phyloP scores from a whole-genome alignment of 2,888 invertebrate genomes.

The Anaspis maculata region DNA sequence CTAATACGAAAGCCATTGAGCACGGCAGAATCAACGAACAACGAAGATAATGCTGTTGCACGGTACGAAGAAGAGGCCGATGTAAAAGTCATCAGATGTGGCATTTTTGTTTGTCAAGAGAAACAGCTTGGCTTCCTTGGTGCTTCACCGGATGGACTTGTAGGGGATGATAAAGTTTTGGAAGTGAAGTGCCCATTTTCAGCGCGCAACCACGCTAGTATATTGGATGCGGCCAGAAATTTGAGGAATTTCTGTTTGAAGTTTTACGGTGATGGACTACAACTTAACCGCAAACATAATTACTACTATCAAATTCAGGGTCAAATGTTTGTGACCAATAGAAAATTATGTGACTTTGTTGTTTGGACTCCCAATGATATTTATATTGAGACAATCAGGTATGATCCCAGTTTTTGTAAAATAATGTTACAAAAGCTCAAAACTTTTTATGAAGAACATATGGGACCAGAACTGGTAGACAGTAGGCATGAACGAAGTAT shows the following conservation, averaged over 20 bases:
- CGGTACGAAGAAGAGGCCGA: neutral
- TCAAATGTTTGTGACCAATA: neutral
- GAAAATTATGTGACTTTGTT: slow-evolving; percentile 1
- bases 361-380: slow-evolving; percentile 1
- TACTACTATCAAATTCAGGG: slow-evolving; percentile 2
- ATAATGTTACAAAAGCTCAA: neutral
- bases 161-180: neutral
- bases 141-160: too few species aligned
- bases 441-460: neutral
- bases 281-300: neutral
- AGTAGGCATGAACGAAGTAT: neutral
- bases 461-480: neutral
- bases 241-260: neutral
- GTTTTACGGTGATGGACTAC: neutral
- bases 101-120: slow-evolving; percentile 1
- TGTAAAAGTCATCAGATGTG: slow-evolving; percentile 1
- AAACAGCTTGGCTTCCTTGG: neutral
- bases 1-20: neutral
- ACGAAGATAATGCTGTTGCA: neutral
- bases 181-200: slow-evolving; percentile 4
- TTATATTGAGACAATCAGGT: neutral
- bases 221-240: neutral
- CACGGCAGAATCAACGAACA: too few species aligned
- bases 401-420: neutral
- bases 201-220: neutral